Percentiles rank a stretch among this genome's conserved stretches.
Conservation (phyloP, 2,797 vertebrate species). For the Muscicapa comitata region DNA sequence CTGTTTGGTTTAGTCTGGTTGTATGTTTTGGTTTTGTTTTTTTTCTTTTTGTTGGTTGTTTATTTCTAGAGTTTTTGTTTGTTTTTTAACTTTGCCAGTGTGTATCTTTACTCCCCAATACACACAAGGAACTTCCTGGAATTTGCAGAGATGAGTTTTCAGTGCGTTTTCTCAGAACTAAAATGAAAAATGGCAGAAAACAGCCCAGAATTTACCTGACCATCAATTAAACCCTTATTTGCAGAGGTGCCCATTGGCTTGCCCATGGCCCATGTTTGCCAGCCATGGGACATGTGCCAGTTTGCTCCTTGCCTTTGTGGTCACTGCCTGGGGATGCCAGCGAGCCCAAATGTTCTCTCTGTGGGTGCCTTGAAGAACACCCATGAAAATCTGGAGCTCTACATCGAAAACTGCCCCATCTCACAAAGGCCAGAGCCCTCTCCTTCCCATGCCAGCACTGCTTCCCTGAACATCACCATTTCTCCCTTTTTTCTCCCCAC, state of each 20-base stretch:
- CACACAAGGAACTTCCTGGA: not conserved
- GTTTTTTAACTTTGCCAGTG: not conserved
- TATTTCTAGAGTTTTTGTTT: not conserved
- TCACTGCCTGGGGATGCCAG: not conserved
- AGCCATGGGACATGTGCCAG: fast-evolving
- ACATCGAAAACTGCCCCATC: not conserved
- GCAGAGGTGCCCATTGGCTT: not conserved
- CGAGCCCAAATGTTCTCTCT: fast-evolving
- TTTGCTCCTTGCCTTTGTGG: not conserved
- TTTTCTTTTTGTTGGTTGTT: not conserved
- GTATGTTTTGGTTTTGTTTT: not conserved
- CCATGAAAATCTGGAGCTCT: not conserved
- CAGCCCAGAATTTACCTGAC: not conserved
- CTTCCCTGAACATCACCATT: not conserved
- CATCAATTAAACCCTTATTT: not conserved
- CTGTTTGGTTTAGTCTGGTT: not conserved
- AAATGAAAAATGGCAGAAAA: not conserved
- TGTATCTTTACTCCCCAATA: not conserved
- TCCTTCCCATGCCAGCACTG: not conserved
- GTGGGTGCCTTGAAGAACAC: not conserved
- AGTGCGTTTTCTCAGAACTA: not conserved
- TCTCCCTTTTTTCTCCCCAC: not conserved
- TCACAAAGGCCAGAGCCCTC: not conserved
- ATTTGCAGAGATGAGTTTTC: not conserved
- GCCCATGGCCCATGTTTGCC: not conserved